A percentile compares a stretch with the other conserved stretches of the same genome.
Conservation (phyloP, 1,140 invertebrate genomes). For the Pogonognathellus flavescens region DNA sequence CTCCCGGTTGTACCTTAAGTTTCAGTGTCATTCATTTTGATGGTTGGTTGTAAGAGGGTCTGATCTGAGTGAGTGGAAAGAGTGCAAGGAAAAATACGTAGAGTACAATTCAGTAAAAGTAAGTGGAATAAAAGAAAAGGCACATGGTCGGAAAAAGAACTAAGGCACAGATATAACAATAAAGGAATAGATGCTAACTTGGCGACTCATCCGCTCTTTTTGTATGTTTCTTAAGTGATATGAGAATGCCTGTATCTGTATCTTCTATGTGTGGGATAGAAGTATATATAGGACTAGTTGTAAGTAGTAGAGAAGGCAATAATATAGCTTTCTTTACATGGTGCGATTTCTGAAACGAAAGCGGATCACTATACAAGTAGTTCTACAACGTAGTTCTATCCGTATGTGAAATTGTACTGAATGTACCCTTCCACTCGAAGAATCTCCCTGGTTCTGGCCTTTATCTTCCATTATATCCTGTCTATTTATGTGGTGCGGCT, state of each 20-base stretch:
- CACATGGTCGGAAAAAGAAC: slow-evolving; percentile 35
- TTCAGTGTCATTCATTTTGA: slow-evolving; percentile 47
- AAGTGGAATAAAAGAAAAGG: slow-evolving; percentile 37
- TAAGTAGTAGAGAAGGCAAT: no score
- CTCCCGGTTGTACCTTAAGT: slow-evolving; percentile 7
- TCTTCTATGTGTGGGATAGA: background rate
- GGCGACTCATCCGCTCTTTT: background rate
- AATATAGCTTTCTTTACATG: slow-evolving; percentile 12
- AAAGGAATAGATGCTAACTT: slow-evolving; percentile 34
- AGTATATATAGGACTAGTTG: no score
- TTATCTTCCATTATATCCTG: slow-evolving; percentile 22
- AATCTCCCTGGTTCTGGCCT: slow-evolving; percentile 16
- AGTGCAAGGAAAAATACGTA: slow-evolving; percentile 25
- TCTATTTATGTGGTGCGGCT: slow-evolving; percentile 16
- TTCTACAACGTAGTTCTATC: no score
- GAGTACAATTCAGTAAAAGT: slow-evolving; percentile 32
- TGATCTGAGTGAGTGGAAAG: slow-evolving; percentile 10
- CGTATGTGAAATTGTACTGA: background rate
- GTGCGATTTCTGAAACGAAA: slow-evolving; percentile 23
- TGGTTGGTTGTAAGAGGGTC: slow-evolving; percentile 23
- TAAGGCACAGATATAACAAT: slow-evolving; percentile 39
- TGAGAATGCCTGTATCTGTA: background rate
- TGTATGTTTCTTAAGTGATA: background rate
- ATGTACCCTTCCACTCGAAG: slow-evolving; percentile 19
- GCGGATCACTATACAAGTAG: slow-evolving; percentile 23